A percentile compares a stretch with the other conserved stretches of the same genome.
phyloP scores from a whole-genome alignment of 2,888 invertebrate species.

The Spicauda simplicius region DNA sequence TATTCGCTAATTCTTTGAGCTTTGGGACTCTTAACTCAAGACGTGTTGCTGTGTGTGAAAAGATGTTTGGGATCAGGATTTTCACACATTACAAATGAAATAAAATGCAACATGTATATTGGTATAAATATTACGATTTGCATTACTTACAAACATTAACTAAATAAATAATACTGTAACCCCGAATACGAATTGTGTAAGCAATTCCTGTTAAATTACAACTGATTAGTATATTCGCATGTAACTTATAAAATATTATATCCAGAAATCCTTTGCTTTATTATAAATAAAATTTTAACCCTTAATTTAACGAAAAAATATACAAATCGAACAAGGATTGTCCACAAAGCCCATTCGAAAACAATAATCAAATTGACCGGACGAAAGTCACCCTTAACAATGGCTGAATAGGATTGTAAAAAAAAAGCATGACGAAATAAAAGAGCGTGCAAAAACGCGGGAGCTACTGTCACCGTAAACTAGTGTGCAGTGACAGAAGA shows the following conservation, averaged over 20 bases:
- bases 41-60: conserved; percentile 26
- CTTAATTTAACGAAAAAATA: background rate
- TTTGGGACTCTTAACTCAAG: conserved; percentile 23
- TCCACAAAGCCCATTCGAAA: conserved; percentile 48
- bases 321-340: conserved; percentile 42
- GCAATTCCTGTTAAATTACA: no score
- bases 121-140: background rate
- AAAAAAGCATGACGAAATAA: conserved; percentile 30
- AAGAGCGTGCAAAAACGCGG: conserved; percentile 26
- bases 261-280: no score
- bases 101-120: background rate
- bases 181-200: no score
- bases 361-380: conserved; percentile 59
- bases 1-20: conserved; percentile 42
- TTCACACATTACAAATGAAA: conserved; percentile 12
- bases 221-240: no score
- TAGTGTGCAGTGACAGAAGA: conserved; percentile 12
- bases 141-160: no score
- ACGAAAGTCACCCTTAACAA: conserved; percentile 60
- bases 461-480: conserved; percentile 16
- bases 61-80: conserved; percentile 15
- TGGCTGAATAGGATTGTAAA: conserved; percentile 52
- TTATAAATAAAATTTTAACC: background rate
- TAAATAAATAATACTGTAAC: no score
- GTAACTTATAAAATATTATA: no score